These are phyloP conservation scores for Adelges cooleyi DNA, from an alignment of 1,140 invertebrate genomes.

Conservation along the genomic window DNA sequence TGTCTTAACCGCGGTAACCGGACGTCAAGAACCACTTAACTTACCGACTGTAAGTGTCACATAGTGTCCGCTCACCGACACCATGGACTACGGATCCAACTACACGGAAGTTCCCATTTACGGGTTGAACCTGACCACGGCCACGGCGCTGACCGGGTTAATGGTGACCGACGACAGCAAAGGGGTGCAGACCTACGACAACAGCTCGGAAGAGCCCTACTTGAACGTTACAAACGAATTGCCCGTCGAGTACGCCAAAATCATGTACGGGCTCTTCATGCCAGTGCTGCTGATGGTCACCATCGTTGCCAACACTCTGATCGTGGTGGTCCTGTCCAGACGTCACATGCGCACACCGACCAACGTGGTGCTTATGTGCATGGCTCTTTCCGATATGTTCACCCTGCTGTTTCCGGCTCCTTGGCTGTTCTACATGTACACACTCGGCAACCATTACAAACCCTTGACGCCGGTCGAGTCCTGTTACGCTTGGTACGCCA, in stretches of 20 bases:
- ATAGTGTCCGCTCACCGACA: too few relatives aligned
- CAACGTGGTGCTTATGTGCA: slow-evolving; percentile 57
- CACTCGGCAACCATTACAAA: slow-evolving; percentile 70
- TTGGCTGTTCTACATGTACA: slow-evolving; percentile 81
- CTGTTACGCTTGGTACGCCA: slow-evolving; percentile 65
- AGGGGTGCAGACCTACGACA: not conserved
- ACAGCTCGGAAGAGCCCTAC: slow-evolving; percentile 24
- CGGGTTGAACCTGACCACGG: not conserved
- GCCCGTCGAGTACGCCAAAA: slow-evolving; percentile 54
- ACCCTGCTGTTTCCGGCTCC: slow-evolving; percentile 79
- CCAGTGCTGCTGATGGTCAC: slow-evolving; percentile 77
- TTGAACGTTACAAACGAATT: slow-evolving; percentile 53
- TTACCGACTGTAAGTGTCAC: too few relatives aligned
- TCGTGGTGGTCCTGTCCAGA: slow-evolving; percentile 64
- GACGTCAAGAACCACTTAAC: too few relatives aligned
- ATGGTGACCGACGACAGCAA: not conserved
- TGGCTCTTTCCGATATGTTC: slow-evolving; percentile 87
- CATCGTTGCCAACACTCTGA: slow-evolving; percentile 78
- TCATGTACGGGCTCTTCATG: slow-evolving; percentile 62
- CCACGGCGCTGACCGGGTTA: not conserved
- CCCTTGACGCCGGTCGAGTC: slow-evolving; percentile 56
- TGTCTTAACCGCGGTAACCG: too few relatives aligned
- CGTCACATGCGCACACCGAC: slow-evolving; percentile 58
- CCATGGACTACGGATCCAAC: not conserved
- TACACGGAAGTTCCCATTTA: not conserved